These are phyloP conservation scores for Helleia helle DNA, from an alignment of 2,888 invertebrate genomes.

Conservation along the genomic window DNA sequence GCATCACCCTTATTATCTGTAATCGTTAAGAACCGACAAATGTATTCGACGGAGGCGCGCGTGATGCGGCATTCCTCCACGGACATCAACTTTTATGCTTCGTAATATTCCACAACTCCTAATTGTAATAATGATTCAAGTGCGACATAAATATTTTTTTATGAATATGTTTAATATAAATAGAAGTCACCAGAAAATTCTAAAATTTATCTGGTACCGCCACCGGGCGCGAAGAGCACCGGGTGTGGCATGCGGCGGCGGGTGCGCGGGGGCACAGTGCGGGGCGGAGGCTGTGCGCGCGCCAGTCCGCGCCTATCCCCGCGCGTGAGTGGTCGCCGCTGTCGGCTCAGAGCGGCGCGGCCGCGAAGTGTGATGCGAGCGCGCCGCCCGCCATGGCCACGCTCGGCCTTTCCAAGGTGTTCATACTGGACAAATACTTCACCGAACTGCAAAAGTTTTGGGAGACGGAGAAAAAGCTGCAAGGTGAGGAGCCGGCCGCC, in stretches of 20 bases:
- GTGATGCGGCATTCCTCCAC: neutral
- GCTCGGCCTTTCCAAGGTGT: constrained; percentile 96
- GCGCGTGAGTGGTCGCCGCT: constrained; percentile 44
- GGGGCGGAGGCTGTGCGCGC: constrained; percentile 18
- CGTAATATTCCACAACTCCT: neutral
- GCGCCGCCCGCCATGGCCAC: constrained; percentile 86
- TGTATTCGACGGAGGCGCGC: neutral
- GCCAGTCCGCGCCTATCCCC: constrained; percentile 30
- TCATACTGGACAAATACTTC: constrained; percentile 98
- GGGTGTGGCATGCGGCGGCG: constrained; percentile 13
- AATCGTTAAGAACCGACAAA: constrained; percentile 17
- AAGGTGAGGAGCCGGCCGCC: constrained; percentile 79
- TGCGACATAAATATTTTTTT: neutral
- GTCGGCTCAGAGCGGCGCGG: constrained; percentile 37
- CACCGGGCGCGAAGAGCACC: constrained; percentile 16
- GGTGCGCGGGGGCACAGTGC: constrained; percentile 17
- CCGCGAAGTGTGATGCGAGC: constrained; percentile 60
- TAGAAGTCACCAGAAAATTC: neutral
- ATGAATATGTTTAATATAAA: neutral
- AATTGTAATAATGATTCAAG: neutral
- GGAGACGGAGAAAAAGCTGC: constrained; percentile 96
- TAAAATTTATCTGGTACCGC: constrained; percentile 14
- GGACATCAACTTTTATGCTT: neutral
- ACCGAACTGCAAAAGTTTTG: constrained; percentile 97
- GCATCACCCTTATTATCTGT: constrained; percentile 24